Evolutionary conservation across 2,113 vertebrate species (phyloP).

Genomic region (Nymphicus hollandicus): DNA sequence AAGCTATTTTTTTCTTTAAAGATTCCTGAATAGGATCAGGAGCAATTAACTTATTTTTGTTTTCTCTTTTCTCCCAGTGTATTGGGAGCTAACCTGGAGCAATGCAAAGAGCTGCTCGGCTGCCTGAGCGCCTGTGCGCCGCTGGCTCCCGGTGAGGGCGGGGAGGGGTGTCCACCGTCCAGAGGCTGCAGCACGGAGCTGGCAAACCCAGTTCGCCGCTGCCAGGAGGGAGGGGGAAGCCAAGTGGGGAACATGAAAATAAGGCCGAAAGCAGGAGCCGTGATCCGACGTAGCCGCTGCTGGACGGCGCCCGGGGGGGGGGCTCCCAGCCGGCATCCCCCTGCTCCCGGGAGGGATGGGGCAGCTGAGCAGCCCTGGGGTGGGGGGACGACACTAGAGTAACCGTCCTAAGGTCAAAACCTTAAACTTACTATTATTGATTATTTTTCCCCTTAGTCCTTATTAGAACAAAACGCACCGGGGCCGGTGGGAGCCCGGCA

Average conservation of each 20-base stretch:
- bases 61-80: background rate
- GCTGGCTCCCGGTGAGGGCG: background rate
- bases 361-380: background rate
- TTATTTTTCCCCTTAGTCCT: background rate
- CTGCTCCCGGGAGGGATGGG: background rate
- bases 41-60: constrained; percentile 44
- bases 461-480: background rate
- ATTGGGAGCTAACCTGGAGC: background rate
- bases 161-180: background rate
- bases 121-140: background rate
- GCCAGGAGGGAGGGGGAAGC: background rate
- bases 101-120: background rate
- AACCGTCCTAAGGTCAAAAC: background rate
- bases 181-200: background rate
- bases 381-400: background rate
- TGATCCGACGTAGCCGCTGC: background rate
- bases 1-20: constrained; percentile 7
- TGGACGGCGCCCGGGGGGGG: background rate
- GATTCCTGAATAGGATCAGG: constrained; percentile 17
- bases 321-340: background rate
- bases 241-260: background rate
- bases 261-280: background rate
- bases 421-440: background rate
- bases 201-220: background rate
- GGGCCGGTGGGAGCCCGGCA: background rate